Evolutionary conservation across 1,140 invertebrate species (phyloP), one percentile per base, ranked within the genome.

Genomic region (Bombus difficillimus): DNA sequence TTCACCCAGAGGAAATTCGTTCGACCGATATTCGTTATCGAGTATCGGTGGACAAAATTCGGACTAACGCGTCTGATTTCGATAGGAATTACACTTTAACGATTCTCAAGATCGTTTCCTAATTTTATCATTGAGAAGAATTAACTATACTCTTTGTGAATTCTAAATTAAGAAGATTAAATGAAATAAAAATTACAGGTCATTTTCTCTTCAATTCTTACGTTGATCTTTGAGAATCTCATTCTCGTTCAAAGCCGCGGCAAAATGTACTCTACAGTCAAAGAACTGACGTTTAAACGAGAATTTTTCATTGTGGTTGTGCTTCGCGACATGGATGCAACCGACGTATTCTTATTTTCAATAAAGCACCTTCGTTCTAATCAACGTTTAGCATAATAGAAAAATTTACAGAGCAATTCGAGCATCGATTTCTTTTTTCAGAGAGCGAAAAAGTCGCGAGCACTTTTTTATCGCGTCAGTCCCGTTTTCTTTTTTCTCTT

Each of bases 391-490:
- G 8, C n/a, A 25, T 10, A 62, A 83, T 68, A 15, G 81, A 76
- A 69, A 76, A 76, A 76, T 83, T 83, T 76, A 76, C 43, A 32
- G 18, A 25, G 34, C 28, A 47, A 83, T 83, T 22, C 81, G 1
- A 0, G 15, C 13, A 57, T 83, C 62, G 73, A 74, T n/a, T 5
- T 62, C 13, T 59, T 69, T 68, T 76, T 62, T 34, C 62, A 12
- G 3, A 3, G 3, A n/a, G 12, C 32, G n/a, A n/a, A 37, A 74
- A n/a, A 64, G 64, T 62, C 25, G 25, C 25, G 34, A 37, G 1
- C n/a, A 3, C n/a, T 12, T 41, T 53, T 18, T 22, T 53, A 22
- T 53, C 47, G 47, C 47, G 1, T 53, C 47, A 22, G 18, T 8
- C 47, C 8, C 47, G 47, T 39, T 34, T 47, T 2, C 5, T 34